Evolutionary conservation across 2,797 vertebrate species (phyloP), one percentile per base, ranked within the genome.

Genomic region (Pipistrellus pipistrellus): DNA sequence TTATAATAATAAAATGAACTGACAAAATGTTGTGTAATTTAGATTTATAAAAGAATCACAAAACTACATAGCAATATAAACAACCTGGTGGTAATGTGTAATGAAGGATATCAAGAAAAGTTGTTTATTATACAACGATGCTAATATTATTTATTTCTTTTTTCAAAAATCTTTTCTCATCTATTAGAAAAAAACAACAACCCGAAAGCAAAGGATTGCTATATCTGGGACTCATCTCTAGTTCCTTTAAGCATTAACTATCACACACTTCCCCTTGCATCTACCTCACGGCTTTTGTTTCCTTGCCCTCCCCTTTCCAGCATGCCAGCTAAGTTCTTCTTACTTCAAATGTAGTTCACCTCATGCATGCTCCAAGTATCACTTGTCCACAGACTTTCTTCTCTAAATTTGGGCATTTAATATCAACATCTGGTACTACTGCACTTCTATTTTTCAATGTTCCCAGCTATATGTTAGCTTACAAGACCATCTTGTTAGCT

Each of bases 21-120:
- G 46, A 82, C 32, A 96, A 83, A 85, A 64, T 75, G 27, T 46
- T 86, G 15, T 21, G 11, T 78, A 77, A 73, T 91, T 93, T 86
- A 46, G 15, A 94, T 53, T 88, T 81, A 21, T 75, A 96, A 88
- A 91, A 41, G 30, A 83, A 82, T 38, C 25, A 91, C 41, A 85
- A 64, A 87, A 62, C 27, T 64, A 4, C 35, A 55, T 13, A 88
- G 51, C 55, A 72, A 66, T 68, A 32, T 73, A 48, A 96, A 91
- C 59, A 81, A 68, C 25, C 25, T 87, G 20, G 21, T 87, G 88
- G 66, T 13, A 84, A 23, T 72, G 66, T 81, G 3, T 30, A 85
- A 85, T 77, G 46, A 69, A 23, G 53, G 46, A 66, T 72, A 77
- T 30, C 25, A 92, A 41, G 38, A 82, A 91, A 91, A 82, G 48